Evolutionary conservation across 2,888 invertebrate genomes (phyloP), one percentile per base, ranked within the genome.

Genomic region (Resseliella maxima): DNA sequence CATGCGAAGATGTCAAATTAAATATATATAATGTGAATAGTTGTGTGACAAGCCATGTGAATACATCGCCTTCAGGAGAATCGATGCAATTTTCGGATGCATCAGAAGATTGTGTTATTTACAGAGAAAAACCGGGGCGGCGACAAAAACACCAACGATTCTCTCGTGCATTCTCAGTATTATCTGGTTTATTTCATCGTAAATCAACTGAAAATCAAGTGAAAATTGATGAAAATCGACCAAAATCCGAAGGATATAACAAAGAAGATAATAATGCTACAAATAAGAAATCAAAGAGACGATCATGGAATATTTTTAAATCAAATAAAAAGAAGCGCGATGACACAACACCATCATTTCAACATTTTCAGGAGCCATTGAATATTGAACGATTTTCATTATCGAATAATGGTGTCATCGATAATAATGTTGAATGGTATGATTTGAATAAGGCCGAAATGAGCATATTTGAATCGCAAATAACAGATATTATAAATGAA

Each of bases 401-500:
- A 18, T n/a, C 72, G 5, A 35, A 8, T 35, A 35, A 8, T 35
- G 72, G 72, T 72, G n/a, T 3, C 0, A 31, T 27, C 18, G 72
- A 31, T 15, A 72, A 35, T 15, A 35, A 72, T n/a, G 72, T n/a
- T 5, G 72, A 72, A 31, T 72, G 72, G 72, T 72, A 72, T 15
- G 72, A 72, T 72, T 31, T 72, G 15, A 72, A 72, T 72, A 72
- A 31, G 15, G 72, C 31, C 31, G 72, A 72, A 72, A 72, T 72
- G 72, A 72, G 72, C n/a, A 1, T 72, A 15, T 72, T 72, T 15
- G 72, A 72, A 72, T 31, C 72, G 3, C 72, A 15, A 10, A 2
- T 72, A 0, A 31, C 72, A 0, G 31, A 31, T 12, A 72, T 72
- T 72, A 35, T 72, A 0, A 72, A 72, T 18, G 72, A 72, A 31